phyloP scores from a whole-genome alignment of 2,797 vertebrate genomes.

The Vireo griseus region DNA sequence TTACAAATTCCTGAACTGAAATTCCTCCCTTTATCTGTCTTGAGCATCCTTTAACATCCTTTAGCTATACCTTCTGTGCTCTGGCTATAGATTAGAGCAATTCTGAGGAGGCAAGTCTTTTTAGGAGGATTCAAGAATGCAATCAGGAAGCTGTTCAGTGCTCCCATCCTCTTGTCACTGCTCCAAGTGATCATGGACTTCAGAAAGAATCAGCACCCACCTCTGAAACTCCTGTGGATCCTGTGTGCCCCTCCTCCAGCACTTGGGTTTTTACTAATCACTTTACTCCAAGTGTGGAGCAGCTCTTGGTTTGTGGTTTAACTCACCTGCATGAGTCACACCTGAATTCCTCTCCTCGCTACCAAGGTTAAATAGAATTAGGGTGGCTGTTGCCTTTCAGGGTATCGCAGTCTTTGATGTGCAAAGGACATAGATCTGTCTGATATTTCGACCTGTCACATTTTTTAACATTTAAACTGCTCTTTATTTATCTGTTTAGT shows the following conservation, averaged over 20 bases:
- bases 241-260: not conserved
- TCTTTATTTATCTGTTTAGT: not conserved
- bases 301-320: not conserved
- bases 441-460: not conserved
- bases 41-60: not conserved
- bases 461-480: not conserved
- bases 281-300: not conserved
- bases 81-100: not conserved
- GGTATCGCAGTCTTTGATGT: not conserved
- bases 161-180: not conserved
- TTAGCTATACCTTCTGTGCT: not conserved
- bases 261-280: not conserved
- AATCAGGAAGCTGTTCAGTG: not conserved
- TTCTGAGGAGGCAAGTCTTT: not conserved
- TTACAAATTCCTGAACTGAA: conserved; percentile 4
- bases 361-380: not conserved
- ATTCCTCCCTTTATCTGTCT: not conserved
- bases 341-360: not conserved
- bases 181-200: not conserved
- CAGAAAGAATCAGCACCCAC: not conserved
- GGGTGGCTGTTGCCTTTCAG: not conserved
- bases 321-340: not conserved
- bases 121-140: not conserved
- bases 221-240: not conserved
- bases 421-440: not conserved